A percentile compares a stretch with the other conserved stretches of the same genome.
These are phyloP conservation scores for Leptinotarsa defecta DNA, from an alignment of 1,140 invertebrate species.

Conservation along the genomic window DNA sequence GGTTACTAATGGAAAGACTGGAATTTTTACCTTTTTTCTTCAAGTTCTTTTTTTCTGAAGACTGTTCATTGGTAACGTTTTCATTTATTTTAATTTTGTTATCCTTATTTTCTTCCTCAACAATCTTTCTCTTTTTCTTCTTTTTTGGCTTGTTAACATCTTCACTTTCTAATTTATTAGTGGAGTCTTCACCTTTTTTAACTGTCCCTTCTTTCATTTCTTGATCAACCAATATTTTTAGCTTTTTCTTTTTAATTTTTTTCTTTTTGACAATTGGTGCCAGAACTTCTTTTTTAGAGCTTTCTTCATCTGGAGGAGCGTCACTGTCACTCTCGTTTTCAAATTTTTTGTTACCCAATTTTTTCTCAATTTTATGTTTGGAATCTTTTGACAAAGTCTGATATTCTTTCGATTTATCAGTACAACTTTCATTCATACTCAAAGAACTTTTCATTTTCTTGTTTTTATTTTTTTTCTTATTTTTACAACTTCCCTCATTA, in stretches of 20 bases:
- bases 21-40: constrained; percentile 27
- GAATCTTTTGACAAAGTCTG: too few species aligned
- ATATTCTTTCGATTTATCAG: too few species aligned
- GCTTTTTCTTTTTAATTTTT: constrained; percentile 35
- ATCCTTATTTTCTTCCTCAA: constrained; percentile 29
- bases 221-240: constrained; percentile 6
- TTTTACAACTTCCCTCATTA: not conserved
- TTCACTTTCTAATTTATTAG: not conserved
- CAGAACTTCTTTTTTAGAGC: constrained; percentile 36
- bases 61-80: not conserved
- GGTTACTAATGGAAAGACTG: not conserved
- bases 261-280: constrained; percentile 31
- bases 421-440: too few species aligned
- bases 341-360: constrained; percentile 10
- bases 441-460: too few species aligned
- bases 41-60: constrained; percentile 11
- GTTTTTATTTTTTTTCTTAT: constrained; percentile 4
- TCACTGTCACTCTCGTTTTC: constrained; percentile 40
- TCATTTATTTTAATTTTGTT: constrained; percentile 40
- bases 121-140: constrained; percentile 25
- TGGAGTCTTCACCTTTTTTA: constrained; percentile 26
- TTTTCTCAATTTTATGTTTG: not conserved
- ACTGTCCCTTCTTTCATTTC: constrained; percentile 23
- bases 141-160: constrained; percentile 1
- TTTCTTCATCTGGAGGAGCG: constrained; percentile 39